Evolutionary conservation across 2,113 vertebrate genomes (phyloP).

Genomic region (Leiothrix lutea): DNA sequence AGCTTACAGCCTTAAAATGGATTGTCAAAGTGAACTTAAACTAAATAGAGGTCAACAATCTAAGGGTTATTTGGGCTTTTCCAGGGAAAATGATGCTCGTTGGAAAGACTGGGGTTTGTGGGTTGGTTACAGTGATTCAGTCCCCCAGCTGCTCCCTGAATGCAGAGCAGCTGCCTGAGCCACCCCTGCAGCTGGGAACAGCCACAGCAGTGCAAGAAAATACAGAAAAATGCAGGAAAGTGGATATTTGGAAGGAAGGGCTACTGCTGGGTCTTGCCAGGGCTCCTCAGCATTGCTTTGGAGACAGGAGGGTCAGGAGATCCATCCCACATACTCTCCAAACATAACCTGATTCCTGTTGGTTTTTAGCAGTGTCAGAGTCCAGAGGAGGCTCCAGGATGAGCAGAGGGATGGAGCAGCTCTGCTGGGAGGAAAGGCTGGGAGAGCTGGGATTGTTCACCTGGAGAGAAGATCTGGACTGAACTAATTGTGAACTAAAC

Average conservation of each 20-base stretch:
- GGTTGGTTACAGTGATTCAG: not conserved
- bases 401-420: not conserved
- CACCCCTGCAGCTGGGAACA: not conserved
- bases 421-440: not conserved
- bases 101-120: not conserved
- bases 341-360: not conserved
- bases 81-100: not conserved
- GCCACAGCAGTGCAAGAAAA: not conserved
- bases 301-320: not conserved
- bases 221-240: not conserved
- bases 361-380: not conserved
- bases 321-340: not conserved
- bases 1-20: constrained; percentile 21
- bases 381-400: not conserved
- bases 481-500: fast-evolving
- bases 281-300: not conserved
- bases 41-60: constrained; percentile 44
- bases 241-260: not conserved
- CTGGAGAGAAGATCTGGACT: not conserved
- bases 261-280: not conserved
- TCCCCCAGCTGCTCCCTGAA: not conserved
- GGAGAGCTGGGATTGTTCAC: not conserved
- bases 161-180: not conserved
- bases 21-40: constrained; percentile 35
- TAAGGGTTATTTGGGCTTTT: constrained; percentile 42